phyloP scores from a whole-genome alignment of 2,113 vertebrate genomes.

The Paratilapia polleni region DNA sequence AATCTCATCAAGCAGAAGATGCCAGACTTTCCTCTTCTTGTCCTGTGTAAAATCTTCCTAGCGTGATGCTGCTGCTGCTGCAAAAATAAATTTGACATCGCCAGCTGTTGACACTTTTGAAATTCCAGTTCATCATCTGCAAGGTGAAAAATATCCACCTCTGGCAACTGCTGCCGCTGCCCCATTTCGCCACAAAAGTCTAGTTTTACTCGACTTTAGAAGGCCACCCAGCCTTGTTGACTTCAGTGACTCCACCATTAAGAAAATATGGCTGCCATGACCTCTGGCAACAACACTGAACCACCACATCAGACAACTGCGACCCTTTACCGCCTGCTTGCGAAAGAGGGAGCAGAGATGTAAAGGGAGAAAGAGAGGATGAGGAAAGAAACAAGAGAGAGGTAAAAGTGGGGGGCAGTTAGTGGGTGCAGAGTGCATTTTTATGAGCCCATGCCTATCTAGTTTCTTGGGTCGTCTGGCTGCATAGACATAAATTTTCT shows the following conservation, averaged over 20 bases:
- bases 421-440: conserved; percentile 67
- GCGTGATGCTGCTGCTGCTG: background rate
- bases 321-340: conserved; percentile 30
- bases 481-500: conserved; percentile 67
- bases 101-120: conserved; percentile 4
- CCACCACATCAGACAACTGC: conserved; percentile 62
- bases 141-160: conserved; percentile 18
- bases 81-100: conserved; percentile 6
- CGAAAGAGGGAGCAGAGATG: conserved; percentile 28
- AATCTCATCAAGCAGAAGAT: background rate
- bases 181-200: conserved; percentile 14
- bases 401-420: conserved; percentile 24
- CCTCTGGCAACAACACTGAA: conserved; percentile 59
- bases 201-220: background rate
- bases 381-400: conserved; percentile 36
- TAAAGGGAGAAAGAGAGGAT: conserved; percentile 19
- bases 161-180: background rate
- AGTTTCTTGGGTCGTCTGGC: conserved; percentile 76
- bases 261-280: conserved; percentile 75
- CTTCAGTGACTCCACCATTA: conserved; percentile 76
- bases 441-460: conserved; percentile 74
- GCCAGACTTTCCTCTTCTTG: background rate
- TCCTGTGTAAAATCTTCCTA: background rate
- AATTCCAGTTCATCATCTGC: background rate
- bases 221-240: conserved; percentile 77